Base-by-base conservation (phyloP, 2,113 vertebrate genomes). In the Heptranchias perlo region DNA sequence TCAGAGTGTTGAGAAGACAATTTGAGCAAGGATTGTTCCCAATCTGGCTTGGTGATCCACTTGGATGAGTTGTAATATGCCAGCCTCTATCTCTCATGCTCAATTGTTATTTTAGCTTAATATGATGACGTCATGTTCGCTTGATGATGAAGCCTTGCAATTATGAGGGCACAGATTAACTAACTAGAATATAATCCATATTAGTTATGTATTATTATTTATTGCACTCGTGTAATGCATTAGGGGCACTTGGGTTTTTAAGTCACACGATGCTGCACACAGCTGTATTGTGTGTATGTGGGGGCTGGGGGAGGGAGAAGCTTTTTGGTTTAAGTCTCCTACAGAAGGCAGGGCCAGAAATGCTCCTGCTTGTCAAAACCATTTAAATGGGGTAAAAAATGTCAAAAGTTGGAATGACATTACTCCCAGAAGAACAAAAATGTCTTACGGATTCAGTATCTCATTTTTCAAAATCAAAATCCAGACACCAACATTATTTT, bases 171-270 rank as follows among this genome's bases (percentile, higher is more conserved):
- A 96, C 96, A 84, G 96, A 97, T 97, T 96, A 97, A 96, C 97
- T 96, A 97, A 96, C 96, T 97, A 96, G 96, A 97, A 96, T 97
- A 97, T 97, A 97, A 97, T 97, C 97, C 67, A 97, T 98, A 97
- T 98, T 98, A 98, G 97, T 97, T 96, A 97, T 97, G 98, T 98
- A 96, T 93, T 97, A 98, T 98, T 98, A 98, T 98, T 98, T 98
- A 98, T 98, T 97, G 97, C 96, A 97, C 97, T 73, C 65, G 28
- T 52, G 65, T 52, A 95, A 95, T 97, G 97, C 97, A 98, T 97
- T 97, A 96, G 96, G 97, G 96, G 97, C 61, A 96, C 96, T 96
- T 96, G 97, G 97, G 96, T 96, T 95, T 95, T 95, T 67, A 69
- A 95, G 94, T 49, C 47, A 52, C 94, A 95, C 94, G 0, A 23